Base-by-base conservation (phyloP, 2,888 invertebrate species). In the Volucella zonaria region DNA sequence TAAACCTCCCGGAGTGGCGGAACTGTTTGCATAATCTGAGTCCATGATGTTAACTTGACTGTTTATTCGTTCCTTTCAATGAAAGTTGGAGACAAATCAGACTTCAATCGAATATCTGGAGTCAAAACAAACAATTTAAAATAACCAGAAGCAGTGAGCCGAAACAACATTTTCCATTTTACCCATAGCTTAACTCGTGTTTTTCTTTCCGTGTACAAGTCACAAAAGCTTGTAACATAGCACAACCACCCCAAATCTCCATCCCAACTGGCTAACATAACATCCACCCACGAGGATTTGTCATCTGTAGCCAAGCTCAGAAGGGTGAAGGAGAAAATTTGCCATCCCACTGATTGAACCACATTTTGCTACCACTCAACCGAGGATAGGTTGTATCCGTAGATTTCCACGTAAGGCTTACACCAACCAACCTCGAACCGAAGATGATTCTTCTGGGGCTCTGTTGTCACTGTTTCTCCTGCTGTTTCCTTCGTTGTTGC, bases 351-450 rank as follows among this genome's bases (percentile, higher is more conserved):
- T 6, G 18, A 38, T 45, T 54, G 42, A 49, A 14, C 52, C 75
- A 66, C 1, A 78, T 71, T n/a, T 43, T 61, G 52, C 45, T 23
- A 23, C 51, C 68, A 62, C 14, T 47, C 47, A 40, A 51, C 42
- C 38, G 43, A 38, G 73, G 58, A 59, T 75, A 64, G 70, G 42
- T 47, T 6, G 31, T 31, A 31, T 31, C 31, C 40, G 58, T 45
- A 54, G 43, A 43, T 8, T 59, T 56, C 43, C 40, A 76, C 56
- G 66, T 75, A 61, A 83, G 76, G 80, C 79, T 83, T 85, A 70
- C 58, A 66, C 14, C 68, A 74, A 23, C 64, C n/a, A 40, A 40
- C 1, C 12, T 18, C 42, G 51, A 54, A 51, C 49, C 47, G n/a
- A 40, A 61, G 38, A 68, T 38, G 14, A 61, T 58, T 47, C 11